Percentiles rank a stretch among this genome's conserved stretches.
These are phyloP conservation scores for Muscicapa adusta DNA, from an alignment of 2,113 vertebrate species.

Conservation along the genomic window DNA sequence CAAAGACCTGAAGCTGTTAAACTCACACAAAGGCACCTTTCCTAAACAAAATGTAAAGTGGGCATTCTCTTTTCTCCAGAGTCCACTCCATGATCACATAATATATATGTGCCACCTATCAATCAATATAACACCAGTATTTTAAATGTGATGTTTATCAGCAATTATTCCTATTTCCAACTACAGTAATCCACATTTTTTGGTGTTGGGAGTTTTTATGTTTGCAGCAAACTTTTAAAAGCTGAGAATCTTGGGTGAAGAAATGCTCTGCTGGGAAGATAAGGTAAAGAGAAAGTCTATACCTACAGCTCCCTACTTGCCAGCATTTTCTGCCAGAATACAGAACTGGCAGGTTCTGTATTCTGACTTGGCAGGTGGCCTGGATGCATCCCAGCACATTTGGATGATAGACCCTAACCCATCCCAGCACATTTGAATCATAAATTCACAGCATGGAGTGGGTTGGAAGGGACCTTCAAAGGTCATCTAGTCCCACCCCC, in stretches of 20 bases:
- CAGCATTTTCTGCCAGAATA: background rate
- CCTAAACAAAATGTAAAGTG: background rate
- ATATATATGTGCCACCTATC: background rate
- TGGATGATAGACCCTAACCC: background rate
- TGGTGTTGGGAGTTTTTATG: rapidly evolving
- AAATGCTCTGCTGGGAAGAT: background rate
- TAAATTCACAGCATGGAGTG: background rate
- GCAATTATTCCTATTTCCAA: background rate
- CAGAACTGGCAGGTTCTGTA: background rate
- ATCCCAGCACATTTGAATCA: background rate
- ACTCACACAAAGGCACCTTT: background rate
- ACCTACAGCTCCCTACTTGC: background rate
- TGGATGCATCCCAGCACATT: background rate
- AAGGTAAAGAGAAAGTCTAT: background rate
- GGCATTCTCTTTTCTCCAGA: background rate
- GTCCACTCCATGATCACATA: background rate
- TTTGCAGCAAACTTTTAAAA: background rate
- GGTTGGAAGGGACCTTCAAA: background rate
- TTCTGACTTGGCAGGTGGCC: background rate
- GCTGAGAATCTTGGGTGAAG: background rate
- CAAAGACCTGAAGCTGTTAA: background rate
- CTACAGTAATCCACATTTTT: background rate
- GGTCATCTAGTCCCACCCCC: background rate
- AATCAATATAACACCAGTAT: background rate
- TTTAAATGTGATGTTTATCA: background rate